Evolutionary conservation across 92 coral and sea anemone genomes (phyloP).

Genomic region (Ricordea florida): DNA sequence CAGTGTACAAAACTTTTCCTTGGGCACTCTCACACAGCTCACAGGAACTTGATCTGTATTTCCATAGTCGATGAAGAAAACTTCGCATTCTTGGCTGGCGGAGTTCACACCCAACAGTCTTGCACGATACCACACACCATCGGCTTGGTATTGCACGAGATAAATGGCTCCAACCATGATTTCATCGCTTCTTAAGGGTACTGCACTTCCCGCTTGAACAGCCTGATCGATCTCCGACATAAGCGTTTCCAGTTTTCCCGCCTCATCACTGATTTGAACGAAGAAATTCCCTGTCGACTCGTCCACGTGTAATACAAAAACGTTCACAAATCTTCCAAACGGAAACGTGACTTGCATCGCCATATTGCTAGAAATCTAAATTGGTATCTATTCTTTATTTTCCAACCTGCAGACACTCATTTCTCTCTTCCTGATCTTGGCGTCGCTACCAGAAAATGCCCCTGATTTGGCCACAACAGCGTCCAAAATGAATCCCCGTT

Average conservation of each 20-base stretch:
- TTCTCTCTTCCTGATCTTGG: neutral
- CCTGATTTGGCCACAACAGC: neutral
- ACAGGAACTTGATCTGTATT: constrained; percentile 76
- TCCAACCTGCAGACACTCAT: neutral
- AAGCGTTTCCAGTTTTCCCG: constrained; percentile 77
- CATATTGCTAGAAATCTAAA: constrained; percentile 48
- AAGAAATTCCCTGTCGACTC: constrained; percentile 72
- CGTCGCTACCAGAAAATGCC: neutral
- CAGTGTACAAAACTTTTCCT: constrained; percentile 71
- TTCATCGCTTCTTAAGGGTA: constrained; percentile 43
- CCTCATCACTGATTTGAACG: constrained; percentile 87
- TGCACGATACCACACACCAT: constrained; percentile 92
- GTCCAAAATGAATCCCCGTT: neutral
- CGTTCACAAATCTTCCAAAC: constrained; percentile 84
- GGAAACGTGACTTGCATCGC: constrained; percentile 84
- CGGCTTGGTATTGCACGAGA: constrained; percentile 77
- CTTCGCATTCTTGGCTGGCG: constrained; percentile 58
- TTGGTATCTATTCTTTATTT: neutral
- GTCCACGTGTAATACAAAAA: constrained; percentile 91
- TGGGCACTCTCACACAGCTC: constrained; percentile 54
- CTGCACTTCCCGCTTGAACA: constrained; percentile 55
- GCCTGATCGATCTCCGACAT: constrained; percentile 83
- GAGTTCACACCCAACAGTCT: constrained; percentile 72
- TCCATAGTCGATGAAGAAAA: constrained; percentile 95
- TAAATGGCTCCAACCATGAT: constrained; percentile 67